Evolutionary conservation across 64 coral and sea anemone species (phyloP), one percentile per base, ranked within the genome.

Genomic region (Montipora foliosa): DNA sequence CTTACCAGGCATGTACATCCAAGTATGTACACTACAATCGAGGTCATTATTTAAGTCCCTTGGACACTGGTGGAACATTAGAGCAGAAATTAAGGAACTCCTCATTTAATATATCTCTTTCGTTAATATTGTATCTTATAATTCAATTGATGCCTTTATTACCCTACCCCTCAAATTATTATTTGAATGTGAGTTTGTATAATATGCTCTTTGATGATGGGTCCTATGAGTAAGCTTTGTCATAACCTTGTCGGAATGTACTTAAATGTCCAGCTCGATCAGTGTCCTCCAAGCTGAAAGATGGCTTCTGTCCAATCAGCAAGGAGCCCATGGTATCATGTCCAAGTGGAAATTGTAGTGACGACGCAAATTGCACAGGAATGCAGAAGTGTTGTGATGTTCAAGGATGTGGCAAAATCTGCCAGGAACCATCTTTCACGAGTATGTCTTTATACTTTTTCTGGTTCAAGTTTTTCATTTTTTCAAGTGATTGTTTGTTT

Each of bases 321-420:
- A 91, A 95, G 37, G 52, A 95, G 37, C 53, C 88, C 11, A 83
- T 61, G 47, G 76, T 22, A 48, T 22, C 55, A 15, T 87, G 81
- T 75, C 49, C 80, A 83, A 77, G 17, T 74, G 52, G 20, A 74
- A 91, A 85, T 2, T 95, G 94, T 64, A 71, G 48, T 8, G 46
- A 59, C 8, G 94, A 95, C 16, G 37, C 58, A n/a, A 77, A 91
- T 52, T 95, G 94, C 46, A 4, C 20, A n/a, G 75, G 59, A 37
- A 81, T 86, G 46, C 73, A 87, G 3, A 95, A 88, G 51, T 95
- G 94, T 29, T 95, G 94, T 29, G 77, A 91, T 71, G 85, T 80
- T 48, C 59, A 55, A 20, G 64, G 66, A 51, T 95, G 94, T 88
- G 94, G 94, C 21, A 44, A 50, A 67, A 95, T 47, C 49, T 95